Base-by-base conservation (phyloP, 2,888 invertebrate species). In the Hypomecis atomaria region DNA sequence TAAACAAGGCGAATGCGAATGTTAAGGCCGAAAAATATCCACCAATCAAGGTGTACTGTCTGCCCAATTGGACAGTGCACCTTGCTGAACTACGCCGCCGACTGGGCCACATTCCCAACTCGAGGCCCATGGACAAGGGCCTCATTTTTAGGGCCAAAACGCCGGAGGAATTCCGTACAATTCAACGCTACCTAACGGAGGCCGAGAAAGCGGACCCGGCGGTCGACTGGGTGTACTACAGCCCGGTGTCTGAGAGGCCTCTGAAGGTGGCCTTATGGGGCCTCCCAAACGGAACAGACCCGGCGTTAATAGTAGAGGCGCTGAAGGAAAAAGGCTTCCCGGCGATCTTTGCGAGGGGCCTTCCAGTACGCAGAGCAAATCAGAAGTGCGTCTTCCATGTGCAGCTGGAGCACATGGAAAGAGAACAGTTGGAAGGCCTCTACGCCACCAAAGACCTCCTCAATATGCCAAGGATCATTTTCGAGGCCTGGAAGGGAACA, bases 201-300 rank as follows among this genome's bases (percentile, higher is more conserved):
- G 4, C 1, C 10, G 4, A 34, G 10, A 10, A 4, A 5, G 10
- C 5, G 33, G 11, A 5, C 47, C 5, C 10, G 1, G 10, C 8
- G 9, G 0, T 23, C n/a, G n/a, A n/a, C n/a, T n/a, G n/a, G n/a
- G n/a, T n/a, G n/a, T n/a, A n/a, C n/a, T n/a, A n/a, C n/a, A 10
- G 33, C 0, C 10, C n/a, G 10, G n/a, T 10, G 5, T 1, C 5
- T 4, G 47, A 47, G 4, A 47, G 13, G 6, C 47, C 47, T 1
- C 33, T 13, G 1, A 47, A 47, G 34, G 47, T 47, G 10, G 47
- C 47, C 0, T 6, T 47, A 1, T 47, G 9, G 34, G 47, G 47
- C 2, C 10, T 47, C 0, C 47, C 47, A 0, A 33, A 34, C 4
- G 47, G 99, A 4, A 47, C 47, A 0, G 47, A 47, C 0, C 47